phyloP scores from a whole-genome alignment of 2,113 vertebrate species.

The Mus musculus region GRCm39 chr5:127734001-127734500 shows the following conservation, averaged over 20 bases:
- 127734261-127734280: fast-evolving
- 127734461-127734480: neutral
- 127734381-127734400: no score
- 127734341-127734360: neutral
- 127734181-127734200: conserved; percentile 87
- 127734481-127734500: neutral
- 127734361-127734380: neutral
- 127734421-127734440: neutral
- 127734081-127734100: conserved; percentile 5
- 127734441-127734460: neutral
- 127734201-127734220: conserved; percentile 88
- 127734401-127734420: neutral
- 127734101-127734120: conserved; percentile 52
- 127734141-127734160: conserved; percentile 92
- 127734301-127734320: neutral
- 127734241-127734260: neutral
- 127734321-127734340: no score
- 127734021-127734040: neutral
- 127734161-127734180: conserved; percentile 93
- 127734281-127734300: fast-evolving
- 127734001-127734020: neutral
- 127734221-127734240: fast-evolving
- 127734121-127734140: conserved; percentile 65
- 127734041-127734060: neutral
- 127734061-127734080: conserved; percentile 14